Evolutionary conservation across 2,888 invertebrate genomes (phyloP), one percentile per base, ranked within the genome.

Genomic region (Scaptomyza parva): DNA sequence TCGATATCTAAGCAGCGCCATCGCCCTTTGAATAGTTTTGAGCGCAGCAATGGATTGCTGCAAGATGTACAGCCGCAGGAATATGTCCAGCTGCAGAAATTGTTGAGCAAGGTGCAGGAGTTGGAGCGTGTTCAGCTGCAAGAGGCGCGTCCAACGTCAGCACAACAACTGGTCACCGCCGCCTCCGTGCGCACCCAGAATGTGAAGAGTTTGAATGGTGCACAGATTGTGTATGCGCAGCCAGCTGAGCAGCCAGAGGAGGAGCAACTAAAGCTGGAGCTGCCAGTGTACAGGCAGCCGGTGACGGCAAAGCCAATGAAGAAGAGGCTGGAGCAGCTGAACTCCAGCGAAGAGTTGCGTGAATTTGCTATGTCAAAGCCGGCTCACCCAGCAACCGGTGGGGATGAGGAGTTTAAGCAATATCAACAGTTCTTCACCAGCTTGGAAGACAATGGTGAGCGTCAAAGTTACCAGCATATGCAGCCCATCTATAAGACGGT

Each of bases 21-120:
- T 37, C 60, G 68, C 0, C 84, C 76, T 0, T 22, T 71, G 12
- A 76, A 14, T 65, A 75, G 45, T 53, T 89, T 90, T 6, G 89
- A 90, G 58, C 70, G 87, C 0, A 89, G 87, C 37, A 90, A 90
- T 18, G 89, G 88, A 3, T 78, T 88, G 55, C 64, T 89, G 33
- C 86, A 76, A 12, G 86, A 89, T 17, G 90, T 90, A 0, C 91
- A 93, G 35, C 92, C 93, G 33, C 93, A 93, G 45, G 94, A 94
- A 71, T 92, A 93, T 44, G 89, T 92, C 20, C 93, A 93, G 72
- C 76, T 93, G 9, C 92, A 92, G 44, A 92, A 92, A 78, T 79
- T 93, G 2, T 82, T 93, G 30, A 91, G 91, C 40, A 92, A 93
- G 41, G 92, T 93, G 6, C 88, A 89, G 51, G 91, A 91, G 40